Evolutionary conservation across 2,888 invertebrate genomes (phyloP), one percentile per base, ranked within the genome.

Genomic region (Blastobasis adustella): DNA sequence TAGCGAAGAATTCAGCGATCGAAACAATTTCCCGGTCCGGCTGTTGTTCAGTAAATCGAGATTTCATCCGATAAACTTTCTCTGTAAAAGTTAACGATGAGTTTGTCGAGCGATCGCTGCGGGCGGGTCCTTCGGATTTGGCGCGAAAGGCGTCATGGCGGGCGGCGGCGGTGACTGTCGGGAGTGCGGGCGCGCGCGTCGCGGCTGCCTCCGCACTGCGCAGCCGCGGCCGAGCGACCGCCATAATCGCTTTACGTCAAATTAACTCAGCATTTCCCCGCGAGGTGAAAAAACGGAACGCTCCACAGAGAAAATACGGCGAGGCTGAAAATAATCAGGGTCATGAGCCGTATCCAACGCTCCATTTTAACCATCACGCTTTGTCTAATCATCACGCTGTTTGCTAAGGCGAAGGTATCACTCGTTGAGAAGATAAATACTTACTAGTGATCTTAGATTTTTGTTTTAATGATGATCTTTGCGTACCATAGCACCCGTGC

Each of bases 271-370:
- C 79, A 79, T 86, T 85, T 83, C 82, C 79, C 81, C 76, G 60
- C 67, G 78, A 77, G 74, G 71, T 77, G 76, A 81, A 82, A 83
- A 84, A 82, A 82, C 80, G 71, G 75, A 79, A 76, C 76, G 66
- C 69, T 69, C 77, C 72, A 71, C 71, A 67, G 77, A 78, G 82
- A 83, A 85, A 83, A 85, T 76, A 63, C 69, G 60, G 67, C 71
- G 66, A 71, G 65, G 71, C 78, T 79, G 78, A 79, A 78, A 78
- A 79, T 79, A 74, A 82, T 79, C 66, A 69, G 69, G 72, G 76
- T 71, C 74, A 73, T 67, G 68, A 67, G 68, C 68, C 74, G 76
- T 73, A 57, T 61, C 69, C 54, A 52, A 60, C 47, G 55, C 52
- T 60, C 61, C 53, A 62, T 63, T 63, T 65, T 57, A 52, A 58